A percentile compares a stretch with the other conserved stretches of the same genome.
These are phyloP conservation scores for Corticium candelabrum DNA, from an alignment of 37 sponge, comb jelly and placozoan species.

Conservation along the genomic window DNA sequence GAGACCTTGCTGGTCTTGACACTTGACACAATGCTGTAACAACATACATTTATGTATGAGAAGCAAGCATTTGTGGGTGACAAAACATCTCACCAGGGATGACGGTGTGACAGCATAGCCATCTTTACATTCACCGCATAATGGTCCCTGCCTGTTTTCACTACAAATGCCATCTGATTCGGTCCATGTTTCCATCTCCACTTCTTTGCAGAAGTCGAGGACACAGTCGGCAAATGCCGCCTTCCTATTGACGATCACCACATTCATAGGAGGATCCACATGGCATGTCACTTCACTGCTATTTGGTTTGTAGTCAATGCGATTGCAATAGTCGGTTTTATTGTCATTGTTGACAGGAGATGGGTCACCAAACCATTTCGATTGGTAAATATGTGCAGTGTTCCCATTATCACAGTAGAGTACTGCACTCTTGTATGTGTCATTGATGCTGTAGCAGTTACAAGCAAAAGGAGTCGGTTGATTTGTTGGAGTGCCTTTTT, in stretches of 20 bases:
- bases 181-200: too few species aligned
- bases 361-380: background rate
- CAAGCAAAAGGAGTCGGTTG: background rate
- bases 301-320: too few species aligned
- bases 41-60: too few species aligned
- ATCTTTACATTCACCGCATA: constrained; percentile 69
- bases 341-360: background rate
- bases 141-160: constrained; percentile 41
- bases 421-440: background rate
- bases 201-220: background rate
- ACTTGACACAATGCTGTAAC: background rate
- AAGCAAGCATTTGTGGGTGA: too few species aligned
- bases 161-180: constrained; percentile 36
- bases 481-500: too few species aligned
- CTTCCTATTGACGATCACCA: background rate
- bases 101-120: constrained; percentile 55
- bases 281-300: background rate
- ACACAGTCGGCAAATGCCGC: background rate
- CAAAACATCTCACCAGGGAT: constrained; percentile 58
- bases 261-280: background rate
- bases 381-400: background rate
- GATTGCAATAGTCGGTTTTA: background rate
- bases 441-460: background rate
- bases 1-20: background rate
- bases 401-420: background rate